phyloP scores from a whole-genome alignment of 1,140 invertebrate species.

The Pogonus chalceus region DNA sequence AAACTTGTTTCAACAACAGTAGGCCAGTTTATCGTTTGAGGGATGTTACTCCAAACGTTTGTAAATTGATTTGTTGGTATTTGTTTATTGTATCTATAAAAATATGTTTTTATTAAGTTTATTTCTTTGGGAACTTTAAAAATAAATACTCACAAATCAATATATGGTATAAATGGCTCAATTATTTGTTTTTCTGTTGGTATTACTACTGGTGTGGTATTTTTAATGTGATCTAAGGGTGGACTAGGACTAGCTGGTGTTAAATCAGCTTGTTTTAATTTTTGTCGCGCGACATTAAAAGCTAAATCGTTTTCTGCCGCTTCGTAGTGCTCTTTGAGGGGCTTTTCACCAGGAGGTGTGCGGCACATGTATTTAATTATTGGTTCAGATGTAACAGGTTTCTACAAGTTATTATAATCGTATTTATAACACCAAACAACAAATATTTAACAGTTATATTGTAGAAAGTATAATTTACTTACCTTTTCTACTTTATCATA shows the following conservation, averaged over 20 bases:
- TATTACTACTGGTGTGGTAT: conserved; percentile 31
- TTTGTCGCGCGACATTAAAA: background rate
- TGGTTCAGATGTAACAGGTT: conserved; percentile 4
- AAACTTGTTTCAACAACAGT: too few species aligned
- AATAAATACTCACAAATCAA: background rate
- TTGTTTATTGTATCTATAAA: too few species aligned
- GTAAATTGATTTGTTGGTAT: too few species aligned
- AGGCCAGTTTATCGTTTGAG: too few species aligned
- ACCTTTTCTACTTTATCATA: conserved; percentile 52
- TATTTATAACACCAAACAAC: background rate
- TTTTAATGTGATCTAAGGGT: conserved; percentile 20
- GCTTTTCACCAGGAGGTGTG: background rate
- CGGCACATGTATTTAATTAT: conserved; percentile 1
- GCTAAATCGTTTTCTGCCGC: background rate
- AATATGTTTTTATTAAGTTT: too few species aligned
- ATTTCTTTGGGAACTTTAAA: too few species aligned
- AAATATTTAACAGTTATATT: background rate
- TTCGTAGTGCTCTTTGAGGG: background rate
- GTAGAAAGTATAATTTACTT: too few species aligned
- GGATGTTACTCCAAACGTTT: too few species aligned
- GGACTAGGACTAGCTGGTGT: conserved; percentile 38
- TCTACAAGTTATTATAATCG: conserved; percentile 12
- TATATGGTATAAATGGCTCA: background rate
- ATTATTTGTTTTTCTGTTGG: conserved; percentile 30
- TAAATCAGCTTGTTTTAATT: conserved; percentile 11